Conservation (phyloP, 2,797 vertebrate species). For the Arctocebus calabarensis region DNA sequence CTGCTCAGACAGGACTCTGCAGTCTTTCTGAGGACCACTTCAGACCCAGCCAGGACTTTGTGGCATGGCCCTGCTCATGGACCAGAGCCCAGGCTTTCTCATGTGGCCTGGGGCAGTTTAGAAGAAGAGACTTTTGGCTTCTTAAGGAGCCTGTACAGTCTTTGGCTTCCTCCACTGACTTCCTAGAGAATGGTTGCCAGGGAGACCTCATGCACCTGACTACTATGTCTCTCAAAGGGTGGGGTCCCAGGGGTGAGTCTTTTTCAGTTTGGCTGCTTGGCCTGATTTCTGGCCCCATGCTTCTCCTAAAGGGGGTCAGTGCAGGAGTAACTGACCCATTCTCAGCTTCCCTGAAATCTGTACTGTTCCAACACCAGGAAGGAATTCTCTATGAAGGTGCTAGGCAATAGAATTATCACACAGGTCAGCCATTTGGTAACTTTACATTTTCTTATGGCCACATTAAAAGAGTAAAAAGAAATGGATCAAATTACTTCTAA, state of each 20-base stretch:
- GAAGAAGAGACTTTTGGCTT: no score
- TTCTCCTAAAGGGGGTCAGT: neutral
- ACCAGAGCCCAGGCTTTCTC: neutral
- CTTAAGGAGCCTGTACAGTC: no score
- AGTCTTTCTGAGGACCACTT: neutral
- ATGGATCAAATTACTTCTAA: neutral
- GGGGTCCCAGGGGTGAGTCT: neutral
- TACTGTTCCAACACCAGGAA: neutral
- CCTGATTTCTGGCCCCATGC: neutral
- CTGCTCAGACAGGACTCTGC: neutral
- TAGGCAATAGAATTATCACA: neutral
- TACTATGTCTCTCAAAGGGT: neutral
- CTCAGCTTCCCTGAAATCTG: neutral
- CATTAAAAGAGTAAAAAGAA: neutral
- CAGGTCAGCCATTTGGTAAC: neutral
- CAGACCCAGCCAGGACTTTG: neutral
- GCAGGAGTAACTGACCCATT: neutral
- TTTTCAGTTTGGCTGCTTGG: neutral
- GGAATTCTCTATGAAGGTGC: neutral
- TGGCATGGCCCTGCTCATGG: neutral
- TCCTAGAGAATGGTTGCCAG: neutral
- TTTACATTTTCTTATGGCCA: neutral
- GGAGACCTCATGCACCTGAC: neutral
- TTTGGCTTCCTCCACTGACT: neutral
- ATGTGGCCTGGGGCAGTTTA: neutral